Conservation (phyloP, 1,140 invertebrate species). For the Periplaneta americana region DNA sequence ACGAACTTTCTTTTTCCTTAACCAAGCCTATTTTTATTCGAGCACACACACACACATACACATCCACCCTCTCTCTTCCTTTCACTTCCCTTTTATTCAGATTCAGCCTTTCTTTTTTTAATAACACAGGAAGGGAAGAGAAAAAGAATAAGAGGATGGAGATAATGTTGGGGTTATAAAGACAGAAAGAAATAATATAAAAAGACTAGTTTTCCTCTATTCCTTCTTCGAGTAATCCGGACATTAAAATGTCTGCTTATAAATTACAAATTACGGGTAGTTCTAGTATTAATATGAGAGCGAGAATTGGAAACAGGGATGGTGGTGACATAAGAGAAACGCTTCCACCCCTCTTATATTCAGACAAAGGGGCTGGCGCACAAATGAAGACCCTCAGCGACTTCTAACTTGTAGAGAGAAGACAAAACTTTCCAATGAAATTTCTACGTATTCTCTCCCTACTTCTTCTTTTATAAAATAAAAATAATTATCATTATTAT, state of each 20-base stretch:
- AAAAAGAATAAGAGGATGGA: neutral
- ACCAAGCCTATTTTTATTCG: neutral
- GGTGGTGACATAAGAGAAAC: neutral
- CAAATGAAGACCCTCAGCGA: constrained; percentile 3
- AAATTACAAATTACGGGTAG: constrained; percentile 15
- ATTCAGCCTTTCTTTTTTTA: neutral
- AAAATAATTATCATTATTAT: neutral
- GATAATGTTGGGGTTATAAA: neutral
- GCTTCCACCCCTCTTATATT: neutral
- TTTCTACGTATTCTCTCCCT: neutral
- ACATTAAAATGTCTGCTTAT: constrained; percentile 19
- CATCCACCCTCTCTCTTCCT: neutral
- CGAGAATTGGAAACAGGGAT: constrained; percentile 6
- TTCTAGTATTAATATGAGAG: neutral
- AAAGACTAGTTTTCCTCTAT: constrained; percentile 3
- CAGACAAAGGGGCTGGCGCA: constrained; percentile 2
- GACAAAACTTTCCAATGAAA: neutral
- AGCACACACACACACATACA: neutral
- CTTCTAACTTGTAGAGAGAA: neutral
- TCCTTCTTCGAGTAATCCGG: constrained; percentile 13
- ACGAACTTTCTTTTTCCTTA: neutral
- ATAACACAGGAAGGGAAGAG: neutral
- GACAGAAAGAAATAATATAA: neutral
- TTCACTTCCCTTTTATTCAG: neutral
- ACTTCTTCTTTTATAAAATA: neutral